Conservation (phyloP, 2,888 invertebrate genomes). For the Drosophila paramelanica region DNA sequence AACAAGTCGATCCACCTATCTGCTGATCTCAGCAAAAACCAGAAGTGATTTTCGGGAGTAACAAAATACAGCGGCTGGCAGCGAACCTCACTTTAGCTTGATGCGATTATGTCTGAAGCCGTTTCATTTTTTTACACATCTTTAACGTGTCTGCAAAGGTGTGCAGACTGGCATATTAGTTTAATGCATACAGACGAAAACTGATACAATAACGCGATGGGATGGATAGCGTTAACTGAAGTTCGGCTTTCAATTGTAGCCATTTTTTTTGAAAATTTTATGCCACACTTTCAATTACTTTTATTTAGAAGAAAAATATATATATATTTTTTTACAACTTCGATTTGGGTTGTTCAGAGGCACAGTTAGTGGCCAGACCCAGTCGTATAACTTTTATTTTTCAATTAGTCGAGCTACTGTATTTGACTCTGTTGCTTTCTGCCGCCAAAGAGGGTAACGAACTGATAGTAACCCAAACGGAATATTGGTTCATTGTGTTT, state of each 20-base stretch:
- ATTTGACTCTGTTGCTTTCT: slow-evolving; percentile 58
- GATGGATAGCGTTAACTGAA: slow-evolving; percentile 5
- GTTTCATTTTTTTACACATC: slow-evolving; percentile 5
- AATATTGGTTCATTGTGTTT: slow-evolving; percentile 29
- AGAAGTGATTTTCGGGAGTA: slow-evolving; percentile 71
- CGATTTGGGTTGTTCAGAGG: neutral
- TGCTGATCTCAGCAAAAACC: slow-evolving; percentile 54
- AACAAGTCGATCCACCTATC: slow-evolving; percentile 27
- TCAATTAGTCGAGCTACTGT: slow-evolving; percentile 82
- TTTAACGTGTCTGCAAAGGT: slow-evolving; percentile 57
- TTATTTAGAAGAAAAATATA: too few species aligned
- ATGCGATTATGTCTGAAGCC: slow-evolving; percentile 57
- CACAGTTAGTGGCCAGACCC: slow-evolving; percentile 1
- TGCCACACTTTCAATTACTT: too few species aligned
- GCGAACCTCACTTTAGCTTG: slow-evolving; percentile 49
- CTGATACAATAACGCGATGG: slow-evolving; percentile 3
- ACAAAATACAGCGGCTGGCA: slow-evolving; percentile 38
- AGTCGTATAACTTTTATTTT: slow-evolving; percentile 59
- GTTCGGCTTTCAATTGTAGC: neutral
- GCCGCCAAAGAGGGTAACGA: slow-evolving; percentile 57
- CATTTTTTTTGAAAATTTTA: neutral
- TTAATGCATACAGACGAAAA: slow-evolving; percentile 8
- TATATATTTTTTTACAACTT: neutral
- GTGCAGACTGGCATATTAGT: slow-evolving; percentile 63
- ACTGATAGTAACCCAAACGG: slow-evolving; percentile 25